These are phyloP conservation scores for Rousettus leschenaultii DNA, from an alignment of 2,113 vertebrate species.

Conservation along the genomic window DNA sequence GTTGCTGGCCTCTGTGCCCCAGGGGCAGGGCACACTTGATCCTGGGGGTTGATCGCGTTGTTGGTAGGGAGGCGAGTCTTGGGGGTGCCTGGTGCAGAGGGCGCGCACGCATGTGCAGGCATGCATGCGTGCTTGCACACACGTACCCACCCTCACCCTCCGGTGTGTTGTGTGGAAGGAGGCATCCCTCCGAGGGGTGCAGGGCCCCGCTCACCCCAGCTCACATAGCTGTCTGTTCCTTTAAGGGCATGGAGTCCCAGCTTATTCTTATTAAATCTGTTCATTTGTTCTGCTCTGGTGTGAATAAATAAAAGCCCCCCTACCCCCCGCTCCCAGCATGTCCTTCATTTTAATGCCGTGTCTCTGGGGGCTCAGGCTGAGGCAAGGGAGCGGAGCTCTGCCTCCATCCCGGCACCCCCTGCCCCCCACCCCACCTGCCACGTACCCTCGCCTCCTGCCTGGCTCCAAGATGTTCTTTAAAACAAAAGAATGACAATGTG, in stretches of 20 bases:
- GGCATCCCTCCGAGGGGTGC: background rate
- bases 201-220: too few relatives aligned
- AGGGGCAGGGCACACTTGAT: background rate
- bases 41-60: background rate
- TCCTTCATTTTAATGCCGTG: conserved; percentile 55
- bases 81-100: background rate
- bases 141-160: background rate
- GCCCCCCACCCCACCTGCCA: background rate
- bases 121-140: background rate
- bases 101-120: background rate
- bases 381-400: background rate
- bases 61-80: background rate
- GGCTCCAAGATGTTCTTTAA: background rate
- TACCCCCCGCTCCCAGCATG: background rate
- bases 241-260: conserved; percentile 55
- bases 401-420: background rate
- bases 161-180: background rate
- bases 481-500: background rate
- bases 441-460: background rate
- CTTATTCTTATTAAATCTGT: conserved; percentile 66
- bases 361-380: conserved; percentile 28
- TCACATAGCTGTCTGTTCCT: conserved; percentile 63
- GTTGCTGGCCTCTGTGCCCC: background rate
- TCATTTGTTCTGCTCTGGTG: conserved; percentile 65
- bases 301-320: conserved; percentile 60